Evolutionary conservation across 2,113 vertebrate species (phyloP).

Genomic region (Pristiophorus japonicus): DNA sequence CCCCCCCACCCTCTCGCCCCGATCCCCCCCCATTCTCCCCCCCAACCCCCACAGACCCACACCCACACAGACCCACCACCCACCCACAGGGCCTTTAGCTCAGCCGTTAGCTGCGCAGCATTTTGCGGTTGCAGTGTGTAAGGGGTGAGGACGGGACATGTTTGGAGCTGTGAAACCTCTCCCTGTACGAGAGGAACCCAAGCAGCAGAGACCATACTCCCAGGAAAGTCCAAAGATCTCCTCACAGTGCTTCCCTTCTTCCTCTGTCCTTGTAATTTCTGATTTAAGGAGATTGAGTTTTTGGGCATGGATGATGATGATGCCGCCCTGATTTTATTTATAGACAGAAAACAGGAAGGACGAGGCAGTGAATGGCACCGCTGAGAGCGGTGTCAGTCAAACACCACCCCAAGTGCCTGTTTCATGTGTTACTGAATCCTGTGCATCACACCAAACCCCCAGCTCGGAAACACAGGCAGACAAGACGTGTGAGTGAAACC

Average conservation of each 20-base stretch:
- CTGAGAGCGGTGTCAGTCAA: not conserved
- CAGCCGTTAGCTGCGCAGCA: no score
- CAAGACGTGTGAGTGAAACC: constrained; percentile 6
- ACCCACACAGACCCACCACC: constrained; percentile 5
- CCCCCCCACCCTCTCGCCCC: no score
- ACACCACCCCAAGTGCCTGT: not conserved
- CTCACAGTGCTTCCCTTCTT: constrained; percentile 22
- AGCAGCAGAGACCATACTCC: not conserved
- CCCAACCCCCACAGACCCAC: not conserved
- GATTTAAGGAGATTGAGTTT: constrained; percentile 39
- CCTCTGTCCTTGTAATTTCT: constrained; percentile 44
- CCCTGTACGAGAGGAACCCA: not conserved
- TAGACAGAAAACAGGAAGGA: constrained; percentile 79
- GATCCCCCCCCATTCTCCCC: no score
- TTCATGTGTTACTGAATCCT: constrained; percentile 54
- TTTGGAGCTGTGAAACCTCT: not conserved
- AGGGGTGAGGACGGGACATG: no score
- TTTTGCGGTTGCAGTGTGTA: not conserved
- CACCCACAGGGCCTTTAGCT: no score
- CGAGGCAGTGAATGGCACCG: constrained; percentile 48
- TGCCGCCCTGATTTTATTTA: constrained; percentile 52
- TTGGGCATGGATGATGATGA: constrained; percentile 48
- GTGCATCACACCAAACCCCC: constrained; percentile 39
- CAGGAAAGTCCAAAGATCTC: constrained; percentile 15
- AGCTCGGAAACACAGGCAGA: not conserved